Evolutionary conservation across 2,888 invertebrate genomes (phyloP), one percentile per base, ranked within the genome.

Genomic region (Phortica okadai): DNA sequence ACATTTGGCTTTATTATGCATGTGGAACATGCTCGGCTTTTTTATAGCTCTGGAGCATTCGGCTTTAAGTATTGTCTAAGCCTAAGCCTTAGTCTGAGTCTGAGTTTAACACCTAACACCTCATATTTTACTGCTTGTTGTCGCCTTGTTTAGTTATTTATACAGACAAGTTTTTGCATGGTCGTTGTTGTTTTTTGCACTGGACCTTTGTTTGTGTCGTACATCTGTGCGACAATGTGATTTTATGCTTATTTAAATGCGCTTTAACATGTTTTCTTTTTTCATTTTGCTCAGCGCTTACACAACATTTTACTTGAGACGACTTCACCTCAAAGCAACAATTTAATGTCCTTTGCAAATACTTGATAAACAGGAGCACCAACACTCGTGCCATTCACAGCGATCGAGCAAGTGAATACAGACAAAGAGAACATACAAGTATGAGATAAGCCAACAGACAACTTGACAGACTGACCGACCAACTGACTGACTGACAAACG

Each of bases 331-430:
- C 41, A 58, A 69, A 42, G 69, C 69, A 76, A 59, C 70, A 66
- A 74, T 76, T 74, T 76, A 74, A 76, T 76, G 70, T 76, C 50
- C 62, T 74, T 76, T 21, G 70, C 74, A 74, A 76, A 76, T 76
- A 70, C 76, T 76, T 76, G 45, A 8, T 69, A 45, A 14, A 16
- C 44, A 21, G 21, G 44, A 44, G 45, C 69, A 25, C 25, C 25
- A 21, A 62, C 16, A 25, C 16, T 56, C 21, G 21, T 25, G 25
- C 25, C 10, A 25, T 62, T 11, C 33, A 59, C 54, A 7, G 56
- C 8, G 10, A 50, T 16, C 16, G 25, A n/a, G 5, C 44, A 11
- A 11, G 62, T 62, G 25, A 62, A 44, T 69, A 69, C 45, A 44
- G 8, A 6, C 50, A 69, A 69, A 50, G 45, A 69, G 25, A 69